Base-by-base conservation (phyloP, 2,797 vertebrate genomes). In the Argentina silus region DNA sequence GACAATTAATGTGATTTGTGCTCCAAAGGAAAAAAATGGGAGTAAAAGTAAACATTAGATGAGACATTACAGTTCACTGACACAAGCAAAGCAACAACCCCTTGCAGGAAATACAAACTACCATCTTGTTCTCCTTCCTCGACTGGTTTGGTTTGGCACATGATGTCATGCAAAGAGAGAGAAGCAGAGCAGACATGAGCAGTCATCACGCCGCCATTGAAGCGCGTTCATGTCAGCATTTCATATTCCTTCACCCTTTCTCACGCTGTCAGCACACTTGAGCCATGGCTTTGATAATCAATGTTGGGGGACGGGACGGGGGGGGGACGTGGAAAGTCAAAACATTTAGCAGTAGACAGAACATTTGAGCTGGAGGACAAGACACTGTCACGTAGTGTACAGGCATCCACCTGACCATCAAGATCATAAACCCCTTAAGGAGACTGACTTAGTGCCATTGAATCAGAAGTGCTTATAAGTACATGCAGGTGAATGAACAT, bases 41-140 rank as follows among this genome's bases (percentile, higher is more conserved):
- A 73, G 8, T 5, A 47, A 60, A 60, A 69, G 42, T 44, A 42
- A n/a, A 17, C 0, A 27, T 14, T 23, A 47, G 23, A n/a, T 17
- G 4, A 45, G 15, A 53, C 9, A 67, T 14, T 7, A 51, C 64
- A 51, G n/a, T 6, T 1, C 36, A 42, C 14, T 19, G 27, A 53
- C 59, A 75, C 90, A 93, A 80, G 87, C 91, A 92, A 80, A 83
- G 82, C 83, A 80, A 86, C 83, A 88, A 75, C 76, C 82, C 77
- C 85, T 84, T 81, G 85, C 88, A 83, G 82, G 83, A 89, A 90
- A 90, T 88, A 87, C 86, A 92, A 90, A 91, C 81, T 92, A 93
- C 92, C 91, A 88, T 92, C 91, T 88, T 89, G 90, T 88, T 91
- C 90, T 86, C 84, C 92, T 74, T 93, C 91, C 45, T 93, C 92